A percentile compares a stretch with the other conserved stretches of the same genome.
Evolutionary conservation across 2,888 invertebrate genomes (phyloP).

Genomic region (Aproaerema taeniolella): DNA sequence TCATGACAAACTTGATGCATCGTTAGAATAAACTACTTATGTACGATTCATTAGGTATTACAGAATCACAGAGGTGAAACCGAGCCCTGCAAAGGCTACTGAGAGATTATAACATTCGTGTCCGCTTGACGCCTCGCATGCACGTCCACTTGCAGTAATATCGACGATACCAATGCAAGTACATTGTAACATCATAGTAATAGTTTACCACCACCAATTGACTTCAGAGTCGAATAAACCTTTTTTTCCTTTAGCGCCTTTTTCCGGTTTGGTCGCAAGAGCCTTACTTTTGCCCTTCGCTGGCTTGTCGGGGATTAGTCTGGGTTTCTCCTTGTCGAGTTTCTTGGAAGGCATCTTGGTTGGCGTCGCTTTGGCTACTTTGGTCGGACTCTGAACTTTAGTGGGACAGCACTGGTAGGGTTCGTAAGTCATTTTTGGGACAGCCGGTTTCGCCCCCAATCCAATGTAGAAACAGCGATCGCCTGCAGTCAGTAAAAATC

Average conservation of each 20-base stretch:
- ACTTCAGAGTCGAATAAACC: constrained; percentile 92
- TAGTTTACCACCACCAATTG: constrained; percentile 87
- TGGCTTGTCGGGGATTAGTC: constrained; percentile 45
- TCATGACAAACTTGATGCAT: constrained; percentile 47
- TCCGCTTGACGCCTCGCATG: constrained; percentile 63
- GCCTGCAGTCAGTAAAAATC: constrained; percentile 96
- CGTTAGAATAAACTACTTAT: constrained; percentile 48
- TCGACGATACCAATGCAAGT: constrained; percentile 46
- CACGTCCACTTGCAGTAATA: constrained; percentile 50
- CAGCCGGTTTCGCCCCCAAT: constrained; percentile 90
- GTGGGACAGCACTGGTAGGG: constrained; percentile 96
- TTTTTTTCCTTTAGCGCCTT: constrained; percentile 82
- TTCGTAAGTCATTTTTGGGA: constrained; percentile 88
- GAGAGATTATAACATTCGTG: constrained; percentile 56
- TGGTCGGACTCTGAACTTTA: constrained; percentile 86
- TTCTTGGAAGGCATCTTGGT: constrained; percentile 78
- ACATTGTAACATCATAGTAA: constrained; percentile 44
- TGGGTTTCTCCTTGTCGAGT: constrained; percentile 61
- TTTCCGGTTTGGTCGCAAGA: constrained; percentile 75
- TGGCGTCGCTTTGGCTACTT: constrained; percentile 86
- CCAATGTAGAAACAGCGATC: constrained; percentile 98
- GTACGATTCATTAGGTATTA: too few relatives aligned
- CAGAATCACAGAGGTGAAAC: constrained; percentile 40
- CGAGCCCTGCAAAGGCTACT: constrained; percentile 35
- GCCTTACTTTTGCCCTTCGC: constrained; percentile 70